Base-by-base conservation (phyloP, 2,113 vertebrate genomes). In the Lamprologus callipterus region DNA sequence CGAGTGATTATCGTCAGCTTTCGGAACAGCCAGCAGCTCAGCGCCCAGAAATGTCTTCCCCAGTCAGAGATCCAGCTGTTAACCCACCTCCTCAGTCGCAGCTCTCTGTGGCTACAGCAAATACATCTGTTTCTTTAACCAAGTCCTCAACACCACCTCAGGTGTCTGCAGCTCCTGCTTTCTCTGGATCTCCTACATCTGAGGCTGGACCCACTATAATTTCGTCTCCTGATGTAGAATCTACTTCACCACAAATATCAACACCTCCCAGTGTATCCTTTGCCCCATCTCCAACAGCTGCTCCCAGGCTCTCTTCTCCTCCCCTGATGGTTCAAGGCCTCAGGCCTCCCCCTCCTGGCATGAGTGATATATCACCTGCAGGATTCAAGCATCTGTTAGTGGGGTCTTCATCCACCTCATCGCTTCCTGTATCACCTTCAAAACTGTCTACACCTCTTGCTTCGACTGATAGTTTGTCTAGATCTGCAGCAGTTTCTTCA, bases 251-350 rank as follows among this genome's bases (percentile, higher is more conserved):
- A 57, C 88, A 92, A 75, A 88, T 91, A 47, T 88, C 91, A 85
- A 35, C 89, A 37, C 78, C 91, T 73, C 86, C 87, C 40, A 82
- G 10, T 17, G 81, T 81, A 17, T 78, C 90, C n/a, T 85, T 91
- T 23, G 16, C 80, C 68, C 19, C 26, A 33, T 93, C 93, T 86
- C 75, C 83, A 81, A 47, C 83, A 70, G 81, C 88, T 85, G 80
- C 94, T 79, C 89, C 86, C 11, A 90, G 88, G 63, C 91, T 91
- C 58, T 91, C 93, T 33, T 92, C 94, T 4, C 85, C 93, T 47
- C 83, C 92, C 42, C 85, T 63, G 37, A 85, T 89, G 81, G 88
- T 91, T 51, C 92, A 94, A 65, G 84, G 92, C 81, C 70, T 85
- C 55, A 95, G 89, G 85, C 80, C 89, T 79, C 26, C 78, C 45